These are phyloP conservation scores for Pluvianellus socialis DNA, from an alignment of 2,113 vertebrate species.

Conservation along the genomic window DNA sequence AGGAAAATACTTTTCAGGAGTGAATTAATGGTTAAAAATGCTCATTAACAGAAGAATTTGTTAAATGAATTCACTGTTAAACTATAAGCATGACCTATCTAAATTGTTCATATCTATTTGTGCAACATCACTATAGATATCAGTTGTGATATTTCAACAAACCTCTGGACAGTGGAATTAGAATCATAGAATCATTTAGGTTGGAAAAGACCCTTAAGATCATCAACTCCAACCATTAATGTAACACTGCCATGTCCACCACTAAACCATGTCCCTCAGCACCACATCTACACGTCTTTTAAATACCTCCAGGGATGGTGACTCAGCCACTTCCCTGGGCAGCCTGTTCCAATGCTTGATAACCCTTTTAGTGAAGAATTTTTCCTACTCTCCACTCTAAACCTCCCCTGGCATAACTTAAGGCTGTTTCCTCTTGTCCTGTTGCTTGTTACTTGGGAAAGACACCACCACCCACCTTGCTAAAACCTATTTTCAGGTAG, in stretches of 20 bases:
- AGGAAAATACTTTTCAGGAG: background rate
- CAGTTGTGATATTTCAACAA: background rate
- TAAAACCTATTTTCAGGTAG: background rate
- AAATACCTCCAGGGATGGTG: background rate
- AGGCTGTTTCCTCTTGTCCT: background rate
- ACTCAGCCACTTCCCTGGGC: background rate
- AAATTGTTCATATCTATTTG: background rate
- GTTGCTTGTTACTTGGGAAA: background rate
- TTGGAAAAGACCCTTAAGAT: background rate
- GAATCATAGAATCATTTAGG: background rate
- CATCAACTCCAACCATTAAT: background rate
- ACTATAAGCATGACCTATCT: background rate
- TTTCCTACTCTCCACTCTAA: background rate
- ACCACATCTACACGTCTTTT: background rate
- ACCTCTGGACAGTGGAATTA: background rate
- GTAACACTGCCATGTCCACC: background rate
- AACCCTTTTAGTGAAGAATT: background rate
- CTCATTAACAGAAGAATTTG: background rate
- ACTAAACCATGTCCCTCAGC: background rate
- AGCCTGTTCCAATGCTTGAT: background rate
- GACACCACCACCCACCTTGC: accelerated
- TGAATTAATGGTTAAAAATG: background rate
- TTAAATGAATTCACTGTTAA: background rate
- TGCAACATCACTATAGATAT: background rate
- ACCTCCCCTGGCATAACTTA: background rate